phyloP scores from a whole-genome alignment of 2,113 vertebrate species.

The Bombycilla garrulus region DNA sequence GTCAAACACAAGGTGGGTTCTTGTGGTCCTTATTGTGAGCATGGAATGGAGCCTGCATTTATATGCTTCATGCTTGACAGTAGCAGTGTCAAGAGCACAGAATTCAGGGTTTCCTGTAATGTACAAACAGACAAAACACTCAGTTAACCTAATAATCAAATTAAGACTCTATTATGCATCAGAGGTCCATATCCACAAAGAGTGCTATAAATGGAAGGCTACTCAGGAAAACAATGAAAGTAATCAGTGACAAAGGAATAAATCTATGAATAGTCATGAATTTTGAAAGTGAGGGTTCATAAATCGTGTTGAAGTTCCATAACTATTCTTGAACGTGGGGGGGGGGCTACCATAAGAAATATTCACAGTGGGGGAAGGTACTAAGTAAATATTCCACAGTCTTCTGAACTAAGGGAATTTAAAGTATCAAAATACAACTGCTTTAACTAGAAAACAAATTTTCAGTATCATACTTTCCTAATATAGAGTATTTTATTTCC shows the following conservation, averaged over 20 bases:
- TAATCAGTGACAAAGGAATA: neutral
- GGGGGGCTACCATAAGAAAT: neutral
- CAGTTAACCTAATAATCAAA: neutral
- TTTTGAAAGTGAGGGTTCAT: neutral
- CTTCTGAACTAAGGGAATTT: neutral
- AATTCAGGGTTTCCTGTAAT: neutral
- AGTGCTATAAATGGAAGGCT: neutral
- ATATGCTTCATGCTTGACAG: neutral
- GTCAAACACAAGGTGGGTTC: fast-evolving
- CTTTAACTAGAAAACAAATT: neutral
- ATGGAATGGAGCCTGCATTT: neutral
- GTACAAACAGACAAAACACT: neutral
- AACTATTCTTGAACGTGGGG: neutral
- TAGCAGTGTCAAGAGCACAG: neutral
- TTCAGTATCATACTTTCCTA: neutral
- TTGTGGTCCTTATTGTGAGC: neutral
- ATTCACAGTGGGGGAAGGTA: neutral
- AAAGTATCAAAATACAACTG: neutral
- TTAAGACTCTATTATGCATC: neutral
- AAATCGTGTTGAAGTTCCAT: neutral
- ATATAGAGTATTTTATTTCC: neutral
- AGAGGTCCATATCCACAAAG: neutral
- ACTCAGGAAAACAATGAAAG: neutral
- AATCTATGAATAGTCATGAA: neutral
- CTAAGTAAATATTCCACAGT: neutral